Base-by-base conservation (phyloP, 2,888 invertebrate species). In the Anodontia alba region DNA sequence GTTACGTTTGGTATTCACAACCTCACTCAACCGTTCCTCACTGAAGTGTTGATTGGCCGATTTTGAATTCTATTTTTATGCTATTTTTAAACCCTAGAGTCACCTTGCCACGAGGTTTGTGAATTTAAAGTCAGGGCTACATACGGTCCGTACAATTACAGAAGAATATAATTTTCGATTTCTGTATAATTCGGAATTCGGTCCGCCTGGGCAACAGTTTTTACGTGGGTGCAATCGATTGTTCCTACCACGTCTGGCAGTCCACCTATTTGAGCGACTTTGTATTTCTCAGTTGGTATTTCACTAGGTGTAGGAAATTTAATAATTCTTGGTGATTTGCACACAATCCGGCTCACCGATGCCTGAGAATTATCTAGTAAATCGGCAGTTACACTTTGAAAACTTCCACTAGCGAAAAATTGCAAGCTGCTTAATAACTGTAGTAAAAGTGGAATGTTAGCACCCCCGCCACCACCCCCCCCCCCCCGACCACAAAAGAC, bases 91-190 rank as follows among this genome's bases (percentile, higher is more conserved):
- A n/a, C n/a, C n/a, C n/a, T n/a, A n/a, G 31, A 77, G 81, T 74
- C 77, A 78, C 26, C 57, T 17, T 0, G 75, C 81, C 15, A 77
- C 74, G 20, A 71, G 46, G 33, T 75, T 75, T 33, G 75, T 81
- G 23, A 77, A 73, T n/a, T 66, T 62, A 8, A 54, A 12, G 36
- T 54, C 42, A 12, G 31, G n/a, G 57, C 51, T 51, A 36, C 72
- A 72, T 2, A 72, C 72, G 17, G 72, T 54, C 23, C 54, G 72
- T 10, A 54, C 72, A 38, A 54, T 72, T 1, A 72, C 17, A 73
- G 73, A 73, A 42, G 42, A 46, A 71, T 29, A 72, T 31, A 3
- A 26, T 29, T 73, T 33, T 17, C 38, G 15, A n/a, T 38, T 43
- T 33, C 23, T 38, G 15, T n/a, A 49, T 54, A 26, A 15, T 54